Evolutionary conservation across 2,888 invertebrate genomes (phyloP).

Genomic region (Epirrhoe alternata): DNA sequence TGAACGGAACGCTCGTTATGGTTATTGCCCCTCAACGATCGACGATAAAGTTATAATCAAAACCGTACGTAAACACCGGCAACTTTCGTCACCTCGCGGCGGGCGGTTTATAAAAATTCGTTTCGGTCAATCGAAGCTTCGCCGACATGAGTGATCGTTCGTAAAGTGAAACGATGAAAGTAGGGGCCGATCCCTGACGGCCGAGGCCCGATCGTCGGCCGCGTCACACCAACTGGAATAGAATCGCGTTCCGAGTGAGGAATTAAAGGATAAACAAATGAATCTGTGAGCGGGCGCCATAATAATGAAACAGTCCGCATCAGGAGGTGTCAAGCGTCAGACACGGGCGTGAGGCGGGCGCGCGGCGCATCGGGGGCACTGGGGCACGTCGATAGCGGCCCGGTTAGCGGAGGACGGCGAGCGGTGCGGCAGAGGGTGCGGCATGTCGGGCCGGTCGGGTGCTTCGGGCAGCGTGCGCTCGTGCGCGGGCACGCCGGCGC

Average conservation of each 20-base stretch:
- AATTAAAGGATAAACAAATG: conserved; percentile 85
- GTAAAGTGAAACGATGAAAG: conserved; percentile 70
- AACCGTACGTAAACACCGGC: conserved; percentile 22
- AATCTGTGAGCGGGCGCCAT: conserved; percentile 72
- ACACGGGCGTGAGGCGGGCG: conserved; percentile 77
- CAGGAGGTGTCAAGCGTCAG: conserved; percentile 80
- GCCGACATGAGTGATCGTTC: conserved; percentile 52
- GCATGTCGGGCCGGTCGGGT: conserved; percentile 85
- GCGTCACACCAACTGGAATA: conserved; percentile 82
- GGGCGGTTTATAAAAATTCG: conserved; percentile 19
- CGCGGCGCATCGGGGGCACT: conserved; percentile 72
- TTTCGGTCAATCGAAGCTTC: conserved; percentile 43
- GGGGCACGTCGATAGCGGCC: conserved; percentile 82
- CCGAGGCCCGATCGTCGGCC: conserved; percentile 72
- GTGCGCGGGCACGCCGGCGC: conserved; percentile 72
- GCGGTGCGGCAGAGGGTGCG: conserved; percentile 47
- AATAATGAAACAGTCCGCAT: conserved; percentile 80
- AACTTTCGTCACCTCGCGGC: conserved; percentile 20
- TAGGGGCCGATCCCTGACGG: conserved; percentile 68
- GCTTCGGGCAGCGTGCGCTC: conserved; percentile 84
- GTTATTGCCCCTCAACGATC: conserved; percentile 32
- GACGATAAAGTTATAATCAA: conserved; percentile 19
- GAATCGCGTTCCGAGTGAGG: conserved; percentile 74
- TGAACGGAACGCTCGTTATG: conserved; percentile 33
- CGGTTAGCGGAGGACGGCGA: conserved; percentile 69